Evolutionary conservation across 1,140 invertebrate genomes (phyloP), one percentile per base, ranked within the genome.

Genomic region (Drosophila kanapiae): DNA sequence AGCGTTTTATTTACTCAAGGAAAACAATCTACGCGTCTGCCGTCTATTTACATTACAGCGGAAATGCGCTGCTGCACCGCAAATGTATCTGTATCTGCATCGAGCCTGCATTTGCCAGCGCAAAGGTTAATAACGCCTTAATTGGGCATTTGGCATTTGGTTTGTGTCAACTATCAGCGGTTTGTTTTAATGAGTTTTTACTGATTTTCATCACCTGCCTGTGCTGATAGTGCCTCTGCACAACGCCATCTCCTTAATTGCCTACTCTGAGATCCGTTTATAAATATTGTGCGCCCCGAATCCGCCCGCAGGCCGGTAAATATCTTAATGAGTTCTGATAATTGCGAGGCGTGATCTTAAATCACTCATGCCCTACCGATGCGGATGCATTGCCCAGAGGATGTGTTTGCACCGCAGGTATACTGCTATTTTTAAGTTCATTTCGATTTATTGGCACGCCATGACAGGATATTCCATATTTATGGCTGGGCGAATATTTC

Each of bases 181-280:
- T 76, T 85, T 81, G 80, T 82, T 88, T 79, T 90, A 88, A 88
- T 88, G 85, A 84, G 74, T 84, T 90, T 84, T 58, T 86, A 84
- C 80, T 38, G 47, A 69, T 74, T 82, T 83, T 88, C 85, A 88
- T 90, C 85, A 90, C 85, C 85, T 84, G 40, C 11, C 38, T 1
- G 13, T 5, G 11, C 14, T 45, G 37, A 14, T 29, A 8, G 31
- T 31, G 63, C 38, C 47, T 40, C 31, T 38, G 63, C 75, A 40
- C 75, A 79, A 61, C 53, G 75, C 67, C 47, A 65, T 62, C 56
- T 59, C 64, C 74, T 80, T 88, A 90, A 88, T 88, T 90, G 85
- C 84, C 60, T 23, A 27, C 48, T 51, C 62, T 33, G 14, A 49
- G 63, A 80, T 81, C 67, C 62, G 74, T 88, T 84, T 84, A 75